These are phyloP conservation scores for Pseudomugil gertrudae DNA, from an alignment of 2,797 vertebrate species.

Conservation along the genomic window DNA sequence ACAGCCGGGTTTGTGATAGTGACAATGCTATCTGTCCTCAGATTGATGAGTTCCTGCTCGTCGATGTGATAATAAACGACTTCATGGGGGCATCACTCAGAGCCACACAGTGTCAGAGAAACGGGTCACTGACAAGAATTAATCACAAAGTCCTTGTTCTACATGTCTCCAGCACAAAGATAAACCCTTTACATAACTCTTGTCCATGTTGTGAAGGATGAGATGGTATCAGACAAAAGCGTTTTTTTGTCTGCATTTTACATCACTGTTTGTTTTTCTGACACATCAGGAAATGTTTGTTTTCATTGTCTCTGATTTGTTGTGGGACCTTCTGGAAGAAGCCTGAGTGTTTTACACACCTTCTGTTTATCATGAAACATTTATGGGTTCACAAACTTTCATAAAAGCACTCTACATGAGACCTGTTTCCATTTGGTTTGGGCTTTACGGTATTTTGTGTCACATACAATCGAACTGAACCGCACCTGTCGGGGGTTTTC, in stretches of 20 bases:
- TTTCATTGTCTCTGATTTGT: neutral
- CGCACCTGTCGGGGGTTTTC: too few relatives aligned
- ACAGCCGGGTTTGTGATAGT: neutral
- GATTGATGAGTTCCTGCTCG: conserved; percentile 4
- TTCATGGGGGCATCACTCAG: conserved; percentile 18
- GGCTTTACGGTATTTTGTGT: too few relatives aligned
- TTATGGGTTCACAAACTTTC: too few relatives aligned
- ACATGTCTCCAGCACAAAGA: conserved; percentile 22
- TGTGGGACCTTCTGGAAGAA: neutral
- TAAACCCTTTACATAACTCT: conserved; percentile 17
- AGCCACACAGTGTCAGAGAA: conserved; percentile 29
- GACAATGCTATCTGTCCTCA: neutral
- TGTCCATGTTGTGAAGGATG: neutral
- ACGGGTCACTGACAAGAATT: conserved; percentile 37
- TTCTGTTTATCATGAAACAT: too few relatives aligned
- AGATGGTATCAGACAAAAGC: conserved; percentile 4
- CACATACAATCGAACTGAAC: too few relatives aligned
- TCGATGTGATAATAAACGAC: conserved; percentile 23
- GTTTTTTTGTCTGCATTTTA: neutral
- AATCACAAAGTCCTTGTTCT: conserved; percentile 60
- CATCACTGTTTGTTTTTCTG: neutral
- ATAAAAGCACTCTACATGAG: too few relatives aligned
- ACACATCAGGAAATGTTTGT: neutral
- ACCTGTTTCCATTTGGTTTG: too few relatives aligned
- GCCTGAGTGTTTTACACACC: too few relatives aligned